Evolutionary conservation across 2,888 invertebrate species (phyloP).

Genomic region (Therioaphis trifolii): DNA sequence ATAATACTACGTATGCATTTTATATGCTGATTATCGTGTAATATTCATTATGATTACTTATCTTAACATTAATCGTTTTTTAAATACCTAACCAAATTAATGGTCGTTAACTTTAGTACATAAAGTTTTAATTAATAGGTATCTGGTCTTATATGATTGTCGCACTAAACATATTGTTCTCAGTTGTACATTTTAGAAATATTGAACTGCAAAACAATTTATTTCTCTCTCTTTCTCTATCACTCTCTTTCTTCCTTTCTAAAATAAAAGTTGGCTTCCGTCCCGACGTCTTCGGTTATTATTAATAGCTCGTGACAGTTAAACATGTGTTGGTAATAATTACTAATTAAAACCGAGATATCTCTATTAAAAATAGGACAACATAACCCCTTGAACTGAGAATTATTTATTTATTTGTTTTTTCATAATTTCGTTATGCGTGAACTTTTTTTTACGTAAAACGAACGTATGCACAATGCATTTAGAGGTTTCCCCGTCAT

Average conservation of each 20-base stretch:
- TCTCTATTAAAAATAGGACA: constrained; percentile 63
- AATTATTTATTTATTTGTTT: constrained; percentile 11
- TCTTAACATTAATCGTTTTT: no score
- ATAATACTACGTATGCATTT: no score
- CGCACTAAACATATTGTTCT: no score
- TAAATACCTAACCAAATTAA: no score
- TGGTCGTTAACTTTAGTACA: no score
- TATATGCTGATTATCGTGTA: no score
- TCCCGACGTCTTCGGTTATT: constrained; percentile 61
- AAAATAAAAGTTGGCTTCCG: constrained; percentile 59
- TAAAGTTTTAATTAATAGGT: no score
- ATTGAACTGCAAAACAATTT: no score
- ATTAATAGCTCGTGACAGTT: constrained; percentile 62
- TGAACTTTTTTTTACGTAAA: constrained; percentile 49
- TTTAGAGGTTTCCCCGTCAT: constrained; percentile 48
- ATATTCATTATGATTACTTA: no score
- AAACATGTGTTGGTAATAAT: constrained; percentile 62
- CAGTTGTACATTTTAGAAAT: no score
- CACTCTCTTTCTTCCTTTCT: constrained; percentile 2
- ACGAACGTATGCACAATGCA: neutral
- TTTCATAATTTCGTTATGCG: constrained; percentile 34
- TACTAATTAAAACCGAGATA: constrained; percentile 62
- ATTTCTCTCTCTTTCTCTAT: neutral
- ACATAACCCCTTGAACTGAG: constrained; percentile 54
- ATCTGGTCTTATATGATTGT: no score